These are phyloP conservation scores for Antrozous pallidus DNA, from an alignment of 2,797 vertebrate species.

Conservation along the genomic window DNA sequence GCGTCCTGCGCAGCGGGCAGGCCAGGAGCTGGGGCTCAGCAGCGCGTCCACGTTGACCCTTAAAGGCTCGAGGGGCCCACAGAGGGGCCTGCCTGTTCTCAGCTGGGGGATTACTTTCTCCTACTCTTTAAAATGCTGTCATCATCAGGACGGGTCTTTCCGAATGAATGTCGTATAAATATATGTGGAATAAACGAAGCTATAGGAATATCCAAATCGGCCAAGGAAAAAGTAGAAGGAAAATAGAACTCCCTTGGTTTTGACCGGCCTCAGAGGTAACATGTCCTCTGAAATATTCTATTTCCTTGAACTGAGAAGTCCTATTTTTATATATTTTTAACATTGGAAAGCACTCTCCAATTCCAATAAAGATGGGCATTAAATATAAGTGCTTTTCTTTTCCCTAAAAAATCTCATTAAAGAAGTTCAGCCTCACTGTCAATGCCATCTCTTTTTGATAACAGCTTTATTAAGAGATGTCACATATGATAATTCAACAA, in stretches of 20 bases:
- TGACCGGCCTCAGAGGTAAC: neutral
- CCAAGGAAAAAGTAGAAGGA: neutral
- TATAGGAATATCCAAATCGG: neutral
- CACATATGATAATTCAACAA: neutral
- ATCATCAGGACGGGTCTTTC: neutral
- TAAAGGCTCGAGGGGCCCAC: neutral
- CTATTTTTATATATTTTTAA: neutral
- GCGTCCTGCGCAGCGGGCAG: neutral
- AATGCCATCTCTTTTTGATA: neutral
- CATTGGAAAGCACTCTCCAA: neutral
- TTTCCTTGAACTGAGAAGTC: neutral
- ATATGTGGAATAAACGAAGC: neutral
- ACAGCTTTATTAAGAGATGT: neutral
- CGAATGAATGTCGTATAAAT: neutral
- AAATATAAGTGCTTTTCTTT: neutral
- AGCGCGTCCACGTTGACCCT: neutral
- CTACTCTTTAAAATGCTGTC: neutral
- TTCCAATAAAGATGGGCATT: neutral
- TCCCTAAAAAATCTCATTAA: neutral
- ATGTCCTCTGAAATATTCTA: neutral
- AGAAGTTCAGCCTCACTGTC: neutral
- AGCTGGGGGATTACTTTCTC: neutral
- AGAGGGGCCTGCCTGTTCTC: neutral
- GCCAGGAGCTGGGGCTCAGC: neutral
- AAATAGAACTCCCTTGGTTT: neutral